Evolutionary conservation across 2,888 invertebrate species (phyloP), one percentile per base, ranked within the genome.

Genomic region (Myathropa florea): DNA sequence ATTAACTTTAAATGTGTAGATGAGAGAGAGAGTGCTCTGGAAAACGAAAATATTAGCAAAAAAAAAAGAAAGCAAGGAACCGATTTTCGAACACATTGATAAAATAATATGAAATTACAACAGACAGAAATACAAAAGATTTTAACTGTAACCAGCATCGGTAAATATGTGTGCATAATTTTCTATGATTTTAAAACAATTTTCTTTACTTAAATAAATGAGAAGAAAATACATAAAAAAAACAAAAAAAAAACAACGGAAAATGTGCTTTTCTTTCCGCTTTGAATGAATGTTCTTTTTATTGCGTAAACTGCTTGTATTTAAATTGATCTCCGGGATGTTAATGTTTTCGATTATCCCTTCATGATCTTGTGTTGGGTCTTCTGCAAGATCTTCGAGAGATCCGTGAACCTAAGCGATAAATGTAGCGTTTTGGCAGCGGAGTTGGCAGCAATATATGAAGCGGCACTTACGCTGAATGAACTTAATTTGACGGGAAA

Each of bases 121-220:
- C 63, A 59, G 72, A 60, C 67, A 55, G 71, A 76, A 76, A 55
- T 67, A 72, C 26, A 53, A 63, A 64, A 73, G 61, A 33, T 21
- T 33, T 72, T 61, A 80, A 81, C 60, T 86, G 86, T 86, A 83
- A 86, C 86, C 86, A 85, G 75, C 83, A 78, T 86, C 81, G 81
- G 81, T 82, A 86, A 83, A 76, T 82, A 82, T 85, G 86, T 86
- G 82, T 86, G 86, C 86, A 86, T 86, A 81, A 71, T 78, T 86
- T 86, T 86, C 77, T 82, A 70, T 78, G 73, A 75, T 78, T 86
- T 86, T 63, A 61, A 84, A 77, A 68, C 30, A 75, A 83, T 75
- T 86, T 86, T 83, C 82, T 83, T 86, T 82, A 73, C 80, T 80
- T 80, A 82, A 86, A 83, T 86, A 86, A 86, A 86, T 61, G 82